These are phyloP conservation scores for Lathronympha strigana DNA, from an alignment of 2,888 invertebrate genomes.

Conservation along the genomic window DNA sequence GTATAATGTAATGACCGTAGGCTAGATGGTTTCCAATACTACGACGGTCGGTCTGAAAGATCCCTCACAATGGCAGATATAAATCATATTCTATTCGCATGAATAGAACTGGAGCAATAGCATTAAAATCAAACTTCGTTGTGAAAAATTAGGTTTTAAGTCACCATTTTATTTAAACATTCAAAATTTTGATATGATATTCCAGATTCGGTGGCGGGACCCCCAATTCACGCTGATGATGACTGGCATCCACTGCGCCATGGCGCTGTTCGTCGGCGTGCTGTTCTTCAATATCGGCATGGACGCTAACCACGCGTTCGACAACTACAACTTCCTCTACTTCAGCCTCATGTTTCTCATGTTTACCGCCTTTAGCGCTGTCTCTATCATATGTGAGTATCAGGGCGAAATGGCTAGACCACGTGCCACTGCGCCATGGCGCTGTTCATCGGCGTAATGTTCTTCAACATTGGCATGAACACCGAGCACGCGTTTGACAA, in stretches of 20 bases:
- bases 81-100: too few species aligned
- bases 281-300: conserved; percentile 94
- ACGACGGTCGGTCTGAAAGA: too few species aligned
- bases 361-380: conserved; percentile 96
- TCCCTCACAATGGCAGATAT: too few species aligned
- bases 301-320: conserved; percentile 91
- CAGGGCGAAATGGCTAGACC: not conserved
- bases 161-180: too few species aligned
- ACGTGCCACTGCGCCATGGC: conserved; percentile 91
- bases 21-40: too few species aligned
- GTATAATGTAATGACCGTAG: too few species aligned
- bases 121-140: too few species aligned
- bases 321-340: conserved; percentile 95
- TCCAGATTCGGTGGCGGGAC: conserved; percentile 86
- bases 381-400: conserved; percentile 94
- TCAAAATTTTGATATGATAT: too few species aligned
- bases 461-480: conserved; percentile 94
- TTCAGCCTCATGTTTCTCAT: conserved; percentile 97
- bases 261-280: conserved; percentile 92
- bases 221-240: conserved; percentile 90
- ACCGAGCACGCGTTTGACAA: conserved; percentile 93
- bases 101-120: too few species aligned
- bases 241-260: conserved; percentile 89
- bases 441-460: conserved; percentile 91
- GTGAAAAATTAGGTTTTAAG: too few species aligned